These are phyloP conservation scores for Aspidoscelis tigris DNA, from an alignment of 2,113 vertebrate species.

Conservation along the genomic window DNA sequence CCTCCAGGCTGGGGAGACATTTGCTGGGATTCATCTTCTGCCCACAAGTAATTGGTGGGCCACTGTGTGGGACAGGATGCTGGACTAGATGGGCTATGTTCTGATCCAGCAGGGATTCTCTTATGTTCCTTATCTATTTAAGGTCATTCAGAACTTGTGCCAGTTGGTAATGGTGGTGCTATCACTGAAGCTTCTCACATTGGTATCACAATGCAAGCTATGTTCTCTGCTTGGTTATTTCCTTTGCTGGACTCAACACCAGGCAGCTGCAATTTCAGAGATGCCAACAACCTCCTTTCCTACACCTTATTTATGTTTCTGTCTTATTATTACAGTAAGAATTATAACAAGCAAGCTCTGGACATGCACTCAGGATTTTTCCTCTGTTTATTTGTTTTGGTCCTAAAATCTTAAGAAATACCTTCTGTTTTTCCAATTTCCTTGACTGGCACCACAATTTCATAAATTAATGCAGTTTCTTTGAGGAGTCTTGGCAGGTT, in stretches of 20 bases:
- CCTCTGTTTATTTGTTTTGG: not conserved
- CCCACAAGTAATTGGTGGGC: too few species aligned
- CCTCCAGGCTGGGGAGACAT: too few species aligned
- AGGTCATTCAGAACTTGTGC: not conserved
- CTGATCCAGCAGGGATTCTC: too few species aligned
- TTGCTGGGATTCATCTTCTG: too few species aligned
- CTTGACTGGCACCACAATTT: conserved; percentile 33
- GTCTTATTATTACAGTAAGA: conserved; percentile 24
- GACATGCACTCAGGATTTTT: not conserved
- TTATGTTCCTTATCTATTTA: not conserved
- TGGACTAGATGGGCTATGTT: too few species aligned
- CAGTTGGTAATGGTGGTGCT: not conserved
- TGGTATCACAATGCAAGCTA: not conserved
- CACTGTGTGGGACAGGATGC: too few species aligned
- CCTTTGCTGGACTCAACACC: not conserved
- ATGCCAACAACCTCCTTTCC: not conserved
- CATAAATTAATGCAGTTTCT: conserved; percentile 53
- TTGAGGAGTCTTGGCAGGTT: conserved; percentile 50
- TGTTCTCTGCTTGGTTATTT: conserved; percentile 3
- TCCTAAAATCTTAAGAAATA: conserved; percentile 12
- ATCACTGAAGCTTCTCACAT: not conserved
- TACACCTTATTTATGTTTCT: conserved; percentile 1
- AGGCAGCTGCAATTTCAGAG: not conserved
- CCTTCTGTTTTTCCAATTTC: conserved; percentile 45
- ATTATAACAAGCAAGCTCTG: not conserved